Evolutionary conservation across 2,113 vertebrate genomes (phyloP).

Genomic region (Dicrurus megarhynchus): DNA sequence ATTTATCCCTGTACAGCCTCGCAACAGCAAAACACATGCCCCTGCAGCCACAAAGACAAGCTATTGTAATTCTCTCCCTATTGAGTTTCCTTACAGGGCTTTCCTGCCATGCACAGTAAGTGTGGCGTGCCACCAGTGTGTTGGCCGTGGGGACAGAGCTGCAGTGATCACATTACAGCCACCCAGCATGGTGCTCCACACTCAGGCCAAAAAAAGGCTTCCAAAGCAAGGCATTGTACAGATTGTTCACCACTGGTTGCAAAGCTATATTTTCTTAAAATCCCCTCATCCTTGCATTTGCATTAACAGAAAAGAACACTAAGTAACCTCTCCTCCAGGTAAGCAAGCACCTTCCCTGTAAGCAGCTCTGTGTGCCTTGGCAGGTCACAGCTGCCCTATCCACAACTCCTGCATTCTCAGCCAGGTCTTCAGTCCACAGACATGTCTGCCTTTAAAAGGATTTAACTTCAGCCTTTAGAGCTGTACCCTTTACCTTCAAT

Average conservation of each 20-base stretch:
- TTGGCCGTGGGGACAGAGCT: background rate
- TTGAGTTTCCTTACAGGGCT: background rate
- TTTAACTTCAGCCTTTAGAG: background rate
- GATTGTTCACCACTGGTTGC: background rate
- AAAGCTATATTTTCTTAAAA: background rate
- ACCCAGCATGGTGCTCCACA: rapidly evolving
- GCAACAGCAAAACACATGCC: background rate
- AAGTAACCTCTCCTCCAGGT: background rate
- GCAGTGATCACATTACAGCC: background rate
- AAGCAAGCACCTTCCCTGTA: background rate
- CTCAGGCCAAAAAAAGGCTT: background rate
- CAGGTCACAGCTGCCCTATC: background rate
- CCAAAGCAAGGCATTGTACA: rapidly evolving
- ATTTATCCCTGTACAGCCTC: background rate
- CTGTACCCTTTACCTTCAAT: background rate
- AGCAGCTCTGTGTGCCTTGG: background rate
- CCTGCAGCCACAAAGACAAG: background rate
- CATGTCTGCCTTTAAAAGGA: background rate
- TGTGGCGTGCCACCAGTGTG: rapidly evolving
- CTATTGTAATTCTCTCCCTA: background rate
- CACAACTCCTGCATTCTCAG: background rate
- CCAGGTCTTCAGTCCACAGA: background rate
- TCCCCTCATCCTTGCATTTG: background rate
- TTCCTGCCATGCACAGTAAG: background rate
- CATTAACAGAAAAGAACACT: rapidly evolving